Evolutionary conservation across 1,140 invertebrate species (phyloP), one percentile per base, ranked within the genome.

Genomic region (Tachypleus tridentatus): DNA sequence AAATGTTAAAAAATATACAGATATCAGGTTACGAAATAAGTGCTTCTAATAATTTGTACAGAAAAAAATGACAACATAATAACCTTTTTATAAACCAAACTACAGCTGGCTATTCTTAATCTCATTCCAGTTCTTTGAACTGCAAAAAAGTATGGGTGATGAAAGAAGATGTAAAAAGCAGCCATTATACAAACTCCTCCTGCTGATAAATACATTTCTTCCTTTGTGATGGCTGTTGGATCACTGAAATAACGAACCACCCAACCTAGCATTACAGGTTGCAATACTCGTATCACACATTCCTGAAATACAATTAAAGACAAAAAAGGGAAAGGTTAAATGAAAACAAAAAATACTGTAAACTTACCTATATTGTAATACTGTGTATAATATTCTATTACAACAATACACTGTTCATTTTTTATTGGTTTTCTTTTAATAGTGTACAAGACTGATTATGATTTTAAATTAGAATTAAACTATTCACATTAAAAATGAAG

Each of bases 91-190:
- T 82, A 84, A 57, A 84, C 72, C 0, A 84, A 70, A 6, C 78
- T 75, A 68, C 78, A 82, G 63, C 77, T 78, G 0, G 81, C 80
- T 5, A 83, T 73, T 63, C 82, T 73, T 54, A 84, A 73, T 66
- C 77, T 70, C 80, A 83, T 83, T 49, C 72, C 72, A 61, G 77
- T 73, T 58, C 76, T 71, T 51, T 76, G 74, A 48, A 87, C 82
- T 60, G 80, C 83, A 75, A 92, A 84, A 79, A 92, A 86, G 72
- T 87, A 89, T 4, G 85, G 84, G 79, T 95, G 89, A 70, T 85
- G 82, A 3, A 86, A 77, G 50, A 92, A 76, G 7, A 86, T 82
- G 69, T 86, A 85, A 57, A 89, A 67, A 0, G 86, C 80, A 5
- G 64, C 67, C 4, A 66, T 50, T 5, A 68, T 49, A 52, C 67